phyloP scores from a whole-genome alignment of 1,140 invertebrate genomes.

The Bombus vancouverensis region DNA sequence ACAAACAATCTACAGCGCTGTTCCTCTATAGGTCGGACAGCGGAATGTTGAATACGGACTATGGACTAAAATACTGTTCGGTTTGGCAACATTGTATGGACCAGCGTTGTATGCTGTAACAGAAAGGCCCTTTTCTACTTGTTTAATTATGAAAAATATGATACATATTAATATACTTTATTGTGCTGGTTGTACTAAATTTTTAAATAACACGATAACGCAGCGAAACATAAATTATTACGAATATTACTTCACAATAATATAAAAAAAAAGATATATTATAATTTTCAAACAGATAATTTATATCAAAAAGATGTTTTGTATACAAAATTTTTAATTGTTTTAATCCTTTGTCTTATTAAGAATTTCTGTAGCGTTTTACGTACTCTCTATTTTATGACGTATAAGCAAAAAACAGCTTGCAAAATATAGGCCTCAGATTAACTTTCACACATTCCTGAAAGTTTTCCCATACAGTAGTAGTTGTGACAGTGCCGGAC shows the following conservation, averaged over 20 bases:
- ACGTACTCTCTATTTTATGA: not conserved
- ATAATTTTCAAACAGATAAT: not conserved
- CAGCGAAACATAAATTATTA: not conserved
- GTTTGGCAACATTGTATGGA: constrained; percentile 51
- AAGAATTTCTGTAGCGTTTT: too few relatives aligned
- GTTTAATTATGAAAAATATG: not conserved
- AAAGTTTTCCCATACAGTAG: constrained; percentile 11
- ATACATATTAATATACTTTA: not conserved
- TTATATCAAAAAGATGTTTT: not conserved
- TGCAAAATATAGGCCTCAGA: not conserved
- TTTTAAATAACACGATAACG: not conserved
- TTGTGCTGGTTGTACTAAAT: not conserved
- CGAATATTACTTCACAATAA: not conserved
- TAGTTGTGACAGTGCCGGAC: constrained; percentile 33
- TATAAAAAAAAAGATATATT: not conserved
- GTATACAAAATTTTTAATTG: not conserved
- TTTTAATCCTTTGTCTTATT: not conserved
- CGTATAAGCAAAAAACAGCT: too few relatives aligned
- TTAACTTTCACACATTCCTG: constrained; percentile 27
- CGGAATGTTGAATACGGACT: constrained; percentile 58
- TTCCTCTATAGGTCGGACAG: constrained; percentile 58
- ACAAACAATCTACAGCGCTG: constrained; percentile 68
- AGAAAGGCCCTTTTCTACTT: constrained; percentile 1
- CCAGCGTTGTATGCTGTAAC: constrained; percentile 12
- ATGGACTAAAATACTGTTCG: constrained; percentile 56